phyloP scores from a whole-genome alignment of 2,888 invertebrate species.

The Ormyrus rosae region DNA sequence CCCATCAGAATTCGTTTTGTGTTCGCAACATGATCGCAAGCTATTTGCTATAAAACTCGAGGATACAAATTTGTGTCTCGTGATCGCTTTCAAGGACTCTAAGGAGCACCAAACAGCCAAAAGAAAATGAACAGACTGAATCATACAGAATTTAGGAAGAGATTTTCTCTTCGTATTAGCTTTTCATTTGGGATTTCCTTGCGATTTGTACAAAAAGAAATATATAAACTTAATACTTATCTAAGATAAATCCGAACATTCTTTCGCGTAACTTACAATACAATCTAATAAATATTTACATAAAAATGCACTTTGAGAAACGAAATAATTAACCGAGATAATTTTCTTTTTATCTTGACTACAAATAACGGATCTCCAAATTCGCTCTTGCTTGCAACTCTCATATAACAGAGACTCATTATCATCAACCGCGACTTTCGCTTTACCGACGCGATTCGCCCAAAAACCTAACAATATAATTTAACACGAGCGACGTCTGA shows the following conservation, averaged over 20 bases:
- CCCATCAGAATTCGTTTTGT: slow-evolving; percentile 24
- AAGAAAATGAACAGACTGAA: slow-evolving; percentile 16
- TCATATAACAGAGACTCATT: neutral
- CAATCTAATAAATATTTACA: slow-evolving; percentile 56
- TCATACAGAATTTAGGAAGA: neutral
- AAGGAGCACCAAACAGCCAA: slow-evolving; percentile 44
- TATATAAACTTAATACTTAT: slow-evolving; percentile 52
- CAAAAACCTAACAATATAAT: neutral
- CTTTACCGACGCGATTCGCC: slow-evolving; percentile 26
- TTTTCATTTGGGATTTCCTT: slow-evolving; percentile 24
- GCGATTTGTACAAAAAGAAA: slow-evolving; percentile 57
- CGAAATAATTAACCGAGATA: slow-evolving; percentile 45
- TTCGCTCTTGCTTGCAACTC: slow-evolving; percentile 1
- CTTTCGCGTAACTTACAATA: slow-evolving; percentile 47
- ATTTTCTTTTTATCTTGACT: slow-evolving; percentile 42
- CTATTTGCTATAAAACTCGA: slow-evolving; percentile 39
- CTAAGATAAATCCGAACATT: slow-evolving; percentile 39
- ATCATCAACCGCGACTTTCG: neutral
- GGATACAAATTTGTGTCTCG: slow-evolving; percentile 37
- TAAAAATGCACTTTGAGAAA: slow-evolving; percentile 54
- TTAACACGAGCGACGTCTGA: no score
- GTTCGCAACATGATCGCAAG: slow-evolving; percentile 31
- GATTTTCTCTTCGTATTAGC: slow-evolving; percentile 22
- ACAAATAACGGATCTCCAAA: slow-evolving; percentile 31
- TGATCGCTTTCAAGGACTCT: slow-evolving; percentile 34